A percentile compares a stretch with the other conserved stretches of the same genome.
Evolutionary conservation across 2,888 invertebrate genomes (phyloP).

Genomic region (Callosobruchus maculatus): DNA sequence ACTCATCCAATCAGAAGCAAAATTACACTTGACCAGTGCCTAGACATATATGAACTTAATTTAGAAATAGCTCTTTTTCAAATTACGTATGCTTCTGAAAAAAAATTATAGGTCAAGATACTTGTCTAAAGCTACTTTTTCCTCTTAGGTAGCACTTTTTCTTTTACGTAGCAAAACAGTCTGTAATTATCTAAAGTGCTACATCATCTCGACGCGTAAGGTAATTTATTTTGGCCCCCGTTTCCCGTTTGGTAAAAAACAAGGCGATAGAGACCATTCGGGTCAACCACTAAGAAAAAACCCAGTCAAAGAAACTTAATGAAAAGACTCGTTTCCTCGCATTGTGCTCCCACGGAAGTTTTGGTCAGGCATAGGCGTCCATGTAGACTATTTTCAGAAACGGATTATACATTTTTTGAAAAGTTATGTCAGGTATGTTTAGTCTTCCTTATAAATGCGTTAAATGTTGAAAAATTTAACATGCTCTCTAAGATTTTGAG

Average conservation of each 20-base stretch:
- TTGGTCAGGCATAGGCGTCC: neutral
- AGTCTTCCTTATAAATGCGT: no score
- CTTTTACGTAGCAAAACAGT: neutral
- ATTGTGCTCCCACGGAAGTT: neutral
- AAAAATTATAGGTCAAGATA: neutral
- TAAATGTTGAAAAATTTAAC: no score
- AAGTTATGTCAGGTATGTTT: no score
- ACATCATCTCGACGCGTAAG: neutral
- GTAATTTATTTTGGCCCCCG: neutral
- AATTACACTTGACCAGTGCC: neutral
- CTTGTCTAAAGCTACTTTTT: neutral
- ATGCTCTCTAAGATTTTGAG: no score
- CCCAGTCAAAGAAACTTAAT: neutral
- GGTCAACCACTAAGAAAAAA: neutral
- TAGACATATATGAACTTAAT: neutral
- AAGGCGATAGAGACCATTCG: neutral
- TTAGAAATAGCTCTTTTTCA: neutral
- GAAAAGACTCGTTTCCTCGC: neutral
- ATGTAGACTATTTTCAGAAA: no score
- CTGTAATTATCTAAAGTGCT: neutral
- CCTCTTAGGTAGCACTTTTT: neutral
- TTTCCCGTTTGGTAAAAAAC: neutral
- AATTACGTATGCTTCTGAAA: neutral
- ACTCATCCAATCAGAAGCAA: neutral
- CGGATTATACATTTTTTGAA: no score